Base-by-base conservation (phyloP, 2,888 invertebrate genomes). In the Harpalus rufipes region DNA sequence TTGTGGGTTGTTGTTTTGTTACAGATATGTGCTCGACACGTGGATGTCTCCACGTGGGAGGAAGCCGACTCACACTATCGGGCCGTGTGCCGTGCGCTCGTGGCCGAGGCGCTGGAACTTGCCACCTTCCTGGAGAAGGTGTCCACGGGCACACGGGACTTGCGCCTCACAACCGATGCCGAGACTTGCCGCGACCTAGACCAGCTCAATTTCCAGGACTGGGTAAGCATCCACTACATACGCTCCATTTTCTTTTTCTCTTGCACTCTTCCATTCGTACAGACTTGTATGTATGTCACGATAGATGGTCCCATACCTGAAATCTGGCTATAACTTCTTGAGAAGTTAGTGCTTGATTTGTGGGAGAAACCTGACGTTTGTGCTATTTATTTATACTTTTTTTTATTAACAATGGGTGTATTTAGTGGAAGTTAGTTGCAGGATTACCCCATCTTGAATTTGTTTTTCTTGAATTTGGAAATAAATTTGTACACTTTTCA, bases 11-110 rank as follows among this genome's bases (percentile, higher is more conserved):
- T 51, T 59, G 59, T 59, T 59, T 14, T 51, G 7, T 44, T 68
- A 7, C 51, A 83, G 83, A 39, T 83, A 39, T 93, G 94, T 89
- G 90, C 90, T 87, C 91, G 91, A 87, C 93, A 93, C 88, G 90
- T 93, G 84, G 92, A 91, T 84, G 90, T 89, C 39, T 89, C 90
- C 16, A 88, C 88, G 21, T 91, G 93, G 86, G 92, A 94, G 86
- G 93, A 94, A 85, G 95, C 95, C 0, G 95, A 95, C 87, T 92
- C 93, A 76, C 97, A 97, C 92, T 98, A 98, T 92, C 95, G 95
- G 89, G 97, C 98, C 85, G 98, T 98, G 82, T 97, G 98, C 90
- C 94, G 98, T 86, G 98, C 98, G 85, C 93, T 98, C 87, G 97
- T 98, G 86, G 95, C 97, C 18, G 98, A 99, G 92, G 96, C 97